phyloP scores from a whole-genome alignment of 2,113 vertebrate species.

The Trogon melanurus region DNA sequence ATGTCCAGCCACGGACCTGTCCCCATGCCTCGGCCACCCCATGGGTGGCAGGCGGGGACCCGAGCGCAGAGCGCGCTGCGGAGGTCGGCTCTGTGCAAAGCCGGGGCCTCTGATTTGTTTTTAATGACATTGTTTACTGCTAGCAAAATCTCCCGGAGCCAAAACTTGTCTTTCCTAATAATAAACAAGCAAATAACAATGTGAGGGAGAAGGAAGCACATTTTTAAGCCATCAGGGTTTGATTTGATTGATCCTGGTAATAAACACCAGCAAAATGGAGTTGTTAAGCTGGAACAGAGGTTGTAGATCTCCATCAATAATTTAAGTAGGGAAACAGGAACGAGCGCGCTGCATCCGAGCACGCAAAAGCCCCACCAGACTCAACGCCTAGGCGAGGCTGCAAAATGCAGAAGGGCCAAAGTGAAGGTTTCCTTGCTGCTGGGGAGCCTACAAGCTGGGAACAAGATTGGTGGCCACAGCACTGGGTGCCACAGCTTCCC shows the following conservation, averaged over 20 bases:
- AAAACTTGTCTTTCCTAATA: slow-evolving; percentile 54
- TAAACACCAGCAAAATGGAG: slow-evolving; percentile 32
- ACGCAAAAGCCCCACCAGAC: background rate
- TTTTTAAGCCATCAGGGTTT: slow-evolving; percentile 41
- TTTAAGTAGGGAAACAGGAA: background rate
- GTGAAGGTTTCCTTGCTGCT: background rate
- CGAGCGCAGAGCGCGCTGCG: rapidly evolving
- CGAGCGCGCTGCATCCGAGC: background rate
- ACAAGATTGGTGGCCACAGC: background rate
- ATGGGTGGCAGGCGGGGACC: rapidly evolving
- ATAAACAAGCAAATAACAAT: slow-evolving; percentile 60
- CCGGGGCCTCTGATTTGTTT: background rate
- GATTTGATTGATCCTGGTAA: slow-evolving; percentile 65
- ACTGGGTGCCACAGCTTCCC: background rate
- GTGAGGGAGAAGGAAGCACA: background rate
- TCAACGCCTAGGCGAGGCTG: background rate
- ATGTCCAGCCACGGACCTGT: rapidly evolving
- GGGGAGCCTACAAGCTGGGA: background rate
- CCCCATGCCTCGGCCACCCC: rapidly evolving
- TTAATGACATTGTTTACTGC: slow-evolving; percentile 62
- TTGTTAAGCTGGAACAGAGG: slow-evolving; percentile 30
- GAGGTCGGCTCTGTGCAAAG: background rate
- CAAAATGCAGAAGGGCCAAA: background rate
- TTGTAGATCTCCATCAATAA: slow-evolving; percentile 37
- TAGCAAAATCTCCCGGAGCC: slow-evolving; percentile 35